These are phyloP conservation scores for Cydia splendana DNA, from an alignment of 1,140 invertebrate species.

Conservation along the genomic window DNA sequence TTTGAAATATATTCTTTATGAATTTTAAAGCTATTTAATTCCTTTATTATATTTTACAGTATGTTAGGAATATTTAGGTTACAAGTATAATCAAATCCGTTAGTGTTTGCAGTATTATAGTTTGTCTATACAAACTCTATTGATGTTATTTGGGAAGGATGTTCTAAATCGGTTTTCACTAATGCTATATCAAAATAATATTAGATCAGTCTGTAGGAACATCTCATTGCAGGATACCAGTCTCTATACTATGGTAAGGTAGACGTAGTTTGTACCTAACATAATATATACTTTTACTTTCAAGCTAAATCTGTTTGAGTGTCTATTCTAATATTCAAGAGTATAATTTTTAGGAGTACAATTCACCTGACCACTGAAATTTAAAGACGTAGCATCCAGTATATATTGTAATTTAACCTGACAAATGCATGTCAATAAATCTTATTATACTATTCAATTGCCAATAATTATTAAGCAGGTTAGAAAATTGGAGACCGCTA, in stretches of 20 bases:
- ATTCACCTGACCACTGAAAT: too few relatives aligned
- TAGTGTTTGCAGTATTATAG: slow-evolving; percentile 59
- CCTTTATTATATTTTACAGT: slow-evolving; percentile 50
- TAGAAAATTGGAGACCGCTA: background rate
- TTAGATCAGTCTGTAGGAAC: background rate
- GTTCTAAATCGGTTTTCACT: background rate
- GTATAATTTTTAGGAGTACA: too few relatives aligned
- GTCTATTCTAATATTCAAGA: too few relatives aligned
- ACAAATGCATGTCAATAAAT: background rate
- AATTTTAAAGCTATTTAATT: slow-evolving; percentile 50
- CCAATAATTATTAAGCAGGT: background rate
- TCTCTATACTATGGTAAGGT: too few relatives aligned
- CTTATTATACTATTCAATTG: background rate
- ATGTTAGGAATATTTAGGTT: slow-evolving; percentile 45
- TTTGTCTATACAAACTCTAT: slow-evolving; percentile 45
- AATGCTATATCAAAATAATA: background rate
- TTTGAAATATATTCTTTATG: slow-evolving; percentile 35
- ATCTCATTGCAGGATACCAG: background rate
- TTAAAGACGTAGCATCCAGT: too few relatives aligned
- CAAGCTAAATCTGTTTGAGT: too few relatives aligned
- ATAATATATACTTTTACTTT: too few relatives aligned
- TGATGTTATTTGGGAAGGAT: background rate
- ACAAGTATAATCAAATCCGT: slow-evolving; percentile 60
- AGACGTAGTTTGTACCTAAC: too few relatives aligned
- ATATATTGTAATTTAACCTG: too few relatives aligned